Evolutionary conservation across 2,888 invertebrate species (phyloP).

Genomic region (Cataglyphis albicans): DNA sequence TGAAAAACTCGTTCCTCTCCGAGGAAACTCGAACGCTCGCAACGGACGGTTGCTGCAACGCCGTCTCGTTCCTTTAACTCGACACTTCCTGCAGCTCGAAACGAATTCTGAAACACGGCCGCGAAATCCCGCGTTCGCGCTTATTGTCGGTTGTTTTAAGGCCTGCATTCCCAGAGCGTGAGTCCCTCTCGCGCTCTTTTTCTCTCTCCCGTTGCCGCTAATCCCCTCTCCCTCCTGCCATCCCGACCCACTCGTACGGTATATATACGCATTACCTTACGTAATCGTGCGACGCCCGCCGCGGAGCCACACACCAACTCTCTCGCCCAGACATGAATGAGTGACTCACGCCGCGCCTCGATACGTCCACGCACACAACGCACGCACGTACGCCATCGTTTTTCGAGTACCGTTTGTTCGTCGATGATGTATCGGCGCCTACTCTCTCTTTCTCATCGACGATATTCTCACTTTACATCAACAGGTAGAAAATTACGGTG

Average conservation of each 20-base stretch:
- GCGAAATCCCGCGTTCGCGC: constrained; percentile 47
- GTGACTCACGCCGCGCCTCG: constrained; percentile 74
- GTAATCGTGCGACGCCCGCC: constrained; percentile 78
- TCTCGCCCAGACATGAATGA: constrained; percentile 78
- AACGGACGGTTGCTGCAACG: background rate
- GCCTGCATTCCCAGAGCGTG: constrained; percentile 67
- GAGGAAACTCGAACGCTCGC: background rate
- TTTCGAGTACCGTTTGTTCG: constrained; percentile 47
- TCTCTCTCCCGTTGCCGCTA: constrained; percentile 31
- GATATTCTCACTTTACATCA: background rate
- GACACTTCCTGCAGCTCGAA: constrained; percentile 33
- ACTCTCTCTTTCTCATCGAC: background rate
- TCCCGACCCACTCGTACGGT: constrained; percentile 42
- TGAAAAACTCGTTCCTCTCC: background rate
- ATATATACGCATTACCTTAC: constrained; percentile 71
- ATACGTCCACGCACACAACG: constrained; percentile 56
- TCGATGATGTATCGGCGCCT: constrained; percentile 18
- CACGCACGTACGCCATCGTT: constrained; percentile 51
- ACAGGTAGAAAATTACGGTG: constrained; percentile 14
- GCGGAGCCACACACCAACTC: constrained; percentile 43
- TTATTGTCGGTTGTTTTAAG: constrained; percentile 76
- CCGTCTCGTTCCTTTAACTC: constrained; percentile 51
- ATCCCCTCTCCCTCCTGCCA: background rate
- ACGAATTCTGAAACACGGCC: constrained; percentile 44
- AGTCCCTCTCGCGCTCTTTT: constrained; percentile 53